Base-by-base conservation (phyloP, 2,113 vertebrate species). In the Neopipo cinnamomea region DNA sequence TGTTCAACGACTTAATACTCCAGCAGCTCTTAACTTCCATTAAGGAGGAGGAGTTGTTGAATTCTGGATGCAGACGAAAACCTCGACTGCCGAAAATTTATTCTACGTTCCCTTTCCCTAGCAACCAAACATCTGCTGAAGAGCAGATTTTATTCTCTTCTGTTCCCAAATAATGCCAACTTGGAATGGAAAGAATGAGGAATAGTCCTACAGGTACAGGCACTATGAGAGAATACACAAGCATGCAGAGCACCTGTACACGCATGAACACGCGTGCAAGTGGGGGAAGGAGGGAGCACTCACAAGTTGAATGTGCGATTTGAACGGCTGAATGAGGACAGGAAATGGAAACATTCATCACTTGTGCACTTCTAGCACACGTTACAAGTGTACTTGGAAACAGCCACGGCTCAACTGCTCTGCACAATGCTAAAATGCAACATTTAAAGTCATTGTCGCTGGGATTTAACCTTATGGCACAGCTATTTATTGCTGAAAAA, bases 1-100 rank as follows among this genome's bases (percentile, higher is more conserved):
- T n/a, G 94, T 93, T 96, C 96, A 93, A 70, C 27, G 83, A 96
- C 92, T 91, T 97, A 95, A 94, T 97, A 94, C 65, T 95, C 88
- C 58, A 89, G 76, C 85, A 91, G 31, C 81, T 93, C 91, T 95
- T 93, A 70, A 92, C 77, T 95, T 82, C 91, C 93, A 91, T 96
- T 95, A 96, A 93, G 86, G 35, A 94, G 85, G 86, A 95, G 71
- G 66, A 91, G 87, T 8, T 68, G 25, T 62, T 90, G 73, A 96
- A 95, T 96, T 90, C 77, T 91, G 63, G 70, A 95, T 93, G 85
- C 86, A 95, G 70, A 27, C 71, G 83, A 93, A 92, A 96, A 96
- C 72, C 80, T 93, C 53, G 53, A 78, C 88, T 41, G 20, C 22
- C 13, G 31, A 85, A 91, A 96, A 94, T 93, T 67, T 95, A 84